Conservation (phyloP, 2,888 invertebrate species). For the Dynastes hyllus region DNA sequence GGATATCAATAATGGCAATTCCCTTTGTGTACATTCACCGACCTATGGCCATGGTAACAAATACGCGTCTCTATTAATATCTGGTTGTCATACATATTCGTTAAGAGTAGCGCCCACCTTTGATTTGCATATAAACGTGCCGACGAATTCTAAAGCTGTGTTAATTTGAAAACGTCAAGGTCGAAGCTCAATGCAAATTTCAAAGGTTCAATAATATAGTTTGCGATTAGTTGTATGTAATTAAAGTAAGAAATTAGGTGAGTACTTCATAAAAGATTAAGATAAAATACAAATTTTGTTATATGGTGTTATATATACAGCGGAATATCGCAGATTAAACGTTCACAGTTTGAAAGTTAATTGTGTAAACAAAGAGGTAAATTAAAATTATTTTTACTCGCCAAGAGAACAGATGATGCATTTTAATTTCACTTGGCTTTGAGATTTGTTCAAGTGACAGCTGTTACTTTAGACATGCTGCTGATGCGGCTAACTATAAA, state of each 20-base stretch:
- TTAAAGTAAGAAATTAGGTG: not conserved
- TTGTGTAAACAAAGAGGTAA: too few species aligned
- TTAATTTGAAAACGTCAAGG: constrained; percentile 7
- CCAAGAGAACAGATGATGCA: too few species aligned
- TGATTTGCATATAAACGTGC: constrained; percentile 17
- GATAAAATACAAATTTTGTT: not conserved
- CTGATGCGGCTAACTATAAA: too few species aligned
- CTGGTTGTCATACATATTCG: not conserved
- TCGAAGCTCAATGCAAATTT: constrained; percentile 19
- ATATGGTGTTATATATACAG: not conserved
- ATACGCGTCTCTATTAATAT: not conserved
- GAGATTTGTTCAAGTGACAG: too few species aligned
- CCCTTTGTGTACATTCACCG: too few species aligned
- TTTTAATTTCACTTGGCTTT: too few species aligned
- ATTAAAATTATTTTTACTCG: too few species aligned
- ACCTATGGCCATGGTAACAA: too few species aligned
- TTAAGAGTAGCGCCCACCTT: not conserved
- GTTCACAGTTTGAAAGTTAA: not conserved
- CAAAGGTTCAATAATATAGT: constrained; percentile 7
- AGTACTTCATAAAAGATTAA: not conserved
- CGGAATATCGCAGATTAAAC: not conserved
- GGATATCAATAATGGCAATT: too few species aligned
- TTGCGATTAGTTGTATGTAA: not conserved
- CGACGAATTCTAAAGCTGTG: not conserved
- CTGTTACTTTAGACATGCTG: too few species aligned